Conservation (phyloP, 2,888 invertebrate species). For the Cephus runcator region DNA sequence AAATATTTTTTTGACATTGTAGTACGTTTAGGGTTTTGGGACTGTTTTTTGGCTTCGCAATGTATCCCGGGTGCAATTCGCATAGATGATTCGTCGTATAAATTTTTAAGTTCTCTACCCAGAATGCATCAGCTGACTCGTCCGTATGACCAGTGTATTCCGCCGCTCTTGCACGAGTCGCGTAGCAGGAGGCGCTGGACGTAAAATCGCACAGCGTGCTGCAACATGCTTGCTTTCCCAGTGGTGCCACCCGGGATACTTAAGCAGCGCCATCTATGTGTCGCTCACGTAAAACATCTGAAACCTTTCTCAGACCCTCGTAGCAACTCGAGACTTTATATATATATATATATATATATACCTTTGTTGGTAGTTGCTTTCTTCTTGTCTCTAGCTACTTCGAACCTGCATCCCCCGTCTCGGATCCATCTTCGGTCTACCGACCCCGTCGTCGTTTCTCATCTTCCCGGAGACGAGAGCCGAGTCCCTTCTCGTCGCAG, state of each 20-base stretch:
- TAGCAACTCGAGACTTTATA: not conserved
- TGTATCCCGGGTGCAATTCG: not conserved
- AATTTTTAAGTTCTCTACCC: not conserved
- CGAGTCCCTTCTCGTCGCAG: not conserved
- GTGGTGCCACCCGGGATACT: not conserved
- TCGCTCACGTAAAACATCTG: conserved; percentile 15
- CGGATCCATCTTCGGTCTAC: not conserved
- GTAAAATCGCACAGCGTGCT: not conserved
- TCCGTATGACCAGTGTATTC: not conserved
- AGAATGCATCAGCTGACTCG: not conserved
- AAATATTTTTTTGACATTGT: too few relatives aligned
- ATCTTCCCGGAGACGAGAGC: not conserved
- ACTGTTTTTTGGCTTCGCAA: not conserved
- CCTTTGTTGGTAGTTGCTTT: not conserved
- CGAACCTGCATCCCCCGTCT: not conserved
- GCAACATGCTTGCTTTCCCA: not conserved
- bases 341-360: not conserved
- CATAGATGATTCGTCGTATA: not conserved
- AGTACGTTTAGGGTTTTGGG: not conserved
- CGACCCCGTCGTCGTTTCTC: not conserved
- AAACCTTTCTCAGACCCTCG: conserved; percentile 6
- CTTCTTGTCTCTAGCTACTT: not conserved
- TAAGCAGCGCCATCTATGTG: not conserved
- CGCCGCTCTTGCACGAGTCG: not conserved
- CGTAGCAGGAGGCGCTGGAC: not conserved